Evolutionary conservation across 2,888 invertebrate species (phyloP).

Genomic region (Drosophila neotestacea): DNA sequence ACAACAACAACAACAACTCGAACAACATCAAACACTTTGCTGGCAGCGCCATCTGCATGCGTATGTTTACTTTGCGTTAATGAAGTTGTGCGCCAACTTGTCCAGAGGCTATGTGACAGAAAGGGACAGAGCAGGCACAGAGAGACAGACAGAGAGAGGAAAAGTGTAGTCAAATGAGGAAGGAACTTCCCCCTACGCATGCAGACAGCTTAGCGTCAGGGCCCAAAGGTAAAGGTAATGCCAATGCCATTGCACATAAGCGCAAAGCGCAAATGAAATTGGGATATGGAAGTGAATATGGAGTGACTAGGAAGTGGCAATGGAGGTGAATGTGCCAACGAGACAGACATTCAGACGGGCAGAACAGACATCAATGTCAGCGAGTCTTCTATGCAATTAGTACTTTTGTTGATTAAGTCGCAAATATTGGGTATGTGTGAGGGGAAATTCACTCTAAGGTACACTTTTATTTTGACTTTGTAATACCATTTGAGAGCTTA

Average conservation of each 20-base stretch:
- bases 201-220: constrained; percentile 63
- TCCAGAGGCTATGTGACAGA: constrained; percentile 22
- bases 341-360: background rate
- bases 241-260: constrained; percentile 31
- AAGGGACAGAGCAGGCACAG: background rate
- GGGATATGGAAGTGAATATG: constrained; percentile 56
- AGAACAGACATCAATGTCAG: constrained; percentile 72
- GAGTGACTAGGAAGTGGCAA: constrained; percentile 15
- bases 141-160: background rate
- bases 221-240: constrained; percentile 52
- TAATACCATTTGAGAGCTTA: constrained; percentile 2
- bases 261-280: constrained; percentile 70
- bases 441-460: constrained; percentile 14
- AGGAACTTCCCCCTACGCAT: constrained; percentile 33
- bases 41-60: constrained; percentile 71
- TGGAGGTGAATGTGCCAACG: constrained; percentile 27
- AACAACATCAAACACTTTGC: constrained; percentile 79
- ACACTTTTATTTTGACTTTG: constrained; percentile 32
- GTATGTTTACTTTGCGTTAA: constrained; percentile 80
- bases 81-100: constrained; percentile 69
- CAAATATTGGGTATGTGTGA: constrained; percentile 28
- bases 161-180: background rate
- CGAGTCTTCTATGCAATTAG: constrained; percentile 78
- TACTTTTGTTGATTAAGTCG: constrained; percentile 78
- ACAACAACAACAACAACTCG: constrained; percentile 29